These are phyloP conservation scores for Eutrigla gurnardus DNA, from an alignment of 2,797 vertebrate genomes.

Conservation along the genomic window DNA sequence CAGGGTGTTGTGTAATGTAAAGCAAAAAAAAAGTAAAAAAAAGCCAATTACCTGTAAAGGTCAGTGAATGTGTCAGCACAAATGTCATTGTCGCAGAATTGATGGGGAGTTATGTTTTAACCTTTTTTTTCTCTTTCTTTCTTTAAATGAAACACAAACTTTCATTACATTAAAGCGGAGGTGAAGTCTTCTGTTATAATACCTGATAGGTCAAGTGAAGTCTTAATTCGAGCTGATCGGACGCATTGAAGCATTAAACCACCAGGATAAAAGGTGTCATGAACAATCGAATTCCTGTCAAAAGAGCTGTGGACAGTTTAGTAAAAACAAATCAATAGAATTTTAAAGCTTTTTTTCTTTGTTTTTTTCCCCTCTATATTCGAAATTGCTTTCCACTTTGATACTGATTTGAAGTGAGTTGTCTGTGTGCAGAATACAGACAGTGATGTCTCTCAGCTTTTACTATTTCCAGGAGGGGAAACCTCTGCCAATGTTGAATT, in stretches of 20 bases:
- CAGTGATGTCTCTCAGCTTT: conserved; percentile 31
- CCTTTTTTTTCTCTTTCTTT: conserved; percentile 13
- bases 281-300: conserved; percentile 61
- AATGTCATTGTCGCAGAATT: conserved; percentile 47
- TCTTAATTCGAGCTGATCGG: conserved; percentile 47
- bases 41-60: conserved; percentile 63
- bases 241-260: conserved; percentile 55
- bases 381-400: conserved; percentile 18
- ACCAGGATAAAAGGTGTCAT: conserved; percentile 53
- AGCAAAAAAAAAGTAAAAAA: conserved; percentile 16
- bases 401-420: conserved; percentile 52
- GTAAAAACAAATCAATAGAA: conserved; percentile 48
- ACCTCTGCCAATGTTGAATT: conserved; percentile 36
- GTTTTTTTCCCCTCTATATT: conserved; percentile 20
- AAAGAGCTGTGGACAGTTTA: conserved; percentile 32
- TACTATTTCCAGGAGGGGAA: conserved; percentile 34
- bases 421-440: conserved; percentile 19
- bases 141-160: conserved; percentile 39
- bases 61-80: conserved; percentile 50
- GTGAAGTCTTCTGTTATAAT: conserved; percentile 15
- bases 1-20: conserved; percentile 13
- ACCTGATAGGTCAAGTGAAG: conserved; percentile 23
- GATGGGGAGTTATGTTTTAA: conserved; percentile 17
- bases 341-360: conserved; percentile 13
- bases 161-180: conserved; percentile 25